phyloP scores from a whole-genome alignment of 1,140 invertebrate genomes.

The Drosophila biarmipes region DNA sequence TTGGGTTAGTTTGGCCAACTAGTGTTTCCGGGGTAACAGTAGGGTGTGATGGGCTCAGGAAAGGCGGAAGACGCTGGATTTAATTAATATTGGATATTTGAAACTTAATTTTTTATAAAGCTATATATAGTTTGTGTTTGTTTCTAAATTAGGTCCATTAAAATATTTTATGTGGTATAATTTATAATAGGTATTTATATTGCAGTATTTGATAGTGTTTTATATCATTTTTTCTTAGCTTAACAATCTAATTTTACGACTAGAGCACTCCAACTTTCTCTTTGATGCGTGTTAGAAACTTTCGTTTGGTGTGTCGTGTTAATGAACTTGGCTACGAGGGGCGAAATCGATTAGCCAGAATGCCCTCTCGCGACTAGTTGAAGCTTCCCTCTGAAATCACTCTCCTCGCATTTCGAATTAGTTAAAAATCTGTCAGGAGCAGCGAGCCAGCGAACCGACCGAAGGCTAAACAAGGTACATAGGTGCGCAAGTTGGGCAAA shows the following conservation, averaged over 20 bases:
- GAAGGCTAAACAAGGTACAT: background rate
- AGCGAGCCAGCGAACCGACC: constrained; percentile 13
- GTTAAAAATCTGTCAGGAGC: constrained; percentile 75
- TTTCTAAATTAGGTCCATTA: too few species aligned
- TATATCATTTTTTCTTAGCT: background rate
- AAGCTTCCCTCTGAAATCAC: constrained; percentile 28
- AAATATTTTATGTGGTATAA: too few species aligned
- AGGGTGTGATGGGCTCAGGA: too few species aligned
- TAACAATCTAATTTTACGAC: background rate
- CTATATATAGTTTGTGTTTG: too few species aligned
- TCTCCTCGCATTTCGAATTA: constrained; percentile 55
- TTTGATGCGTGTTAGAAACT: constrained; percentile 42
- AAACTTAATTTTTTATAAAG: too few species aligned
- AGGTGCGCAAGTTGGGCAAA: constrained; percentile 30
- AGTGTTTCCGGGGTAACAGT: constrained; percentile 6
- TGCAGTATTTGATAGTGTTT: too few species aligned
- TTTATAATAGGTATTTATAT: too few species aligned
- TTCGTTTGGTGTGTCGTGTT: constrained; percentile 45
- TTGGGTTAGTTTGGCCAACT: constrained; percentile 37
- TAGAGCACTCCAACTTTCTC: background rate
- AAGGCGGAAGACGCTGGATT: background rate
- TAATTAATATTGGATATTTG: too few species aligned
- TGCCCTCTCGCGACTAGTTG: constrained; percentile 45
- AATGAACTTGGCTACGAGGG: constrained; percentile 51
- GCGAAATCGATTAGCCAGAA: constrained; percentile 55